A percentile compares a stretch with the other conserved stretches of the same genome.
Evolutionary conservation across 2,888 invertebrate species (phyloP).

Genomic region (Meandrusa payeni): DNA sequence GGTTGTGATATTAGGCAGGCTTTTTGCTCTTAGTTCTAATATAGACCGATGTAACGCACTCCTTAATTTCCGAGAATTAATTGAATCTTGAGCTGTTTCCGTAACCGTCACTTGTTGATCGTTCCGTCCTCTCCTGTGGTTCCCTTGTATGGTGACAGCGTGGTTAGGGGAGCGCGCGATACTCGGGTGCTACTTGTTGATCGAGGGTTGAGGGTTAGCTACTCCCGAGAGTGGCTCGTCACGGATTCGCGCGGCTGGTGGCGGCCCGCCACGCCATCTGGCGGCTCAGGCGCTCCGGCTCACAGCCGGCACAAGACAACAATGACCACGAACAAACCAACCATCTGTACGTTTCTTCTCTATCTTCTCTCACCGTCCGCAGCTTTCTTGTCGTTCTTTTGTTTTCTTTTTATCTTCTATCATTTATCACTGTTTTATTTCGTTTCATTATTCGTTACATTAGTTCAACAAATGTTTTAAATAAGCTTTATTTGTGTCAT

Average conservation of each 20-base stretch:
- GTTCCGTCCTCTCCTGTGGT: constrained; percentile 26
- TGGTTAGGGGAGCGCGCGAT: constrained; percentile 31
- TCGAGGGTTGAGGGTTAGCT: constrained; percentile 51
- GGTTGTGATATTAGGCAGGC: constrained; percentile 79
- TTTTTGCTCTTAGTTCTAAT: constrained; percentile 62
- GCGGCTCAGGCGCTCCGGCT: constrained; percentile 82
- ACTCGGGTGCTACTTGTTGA: constrained; percentile 52
- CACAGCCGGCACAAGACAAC: constrained; percentile 73
- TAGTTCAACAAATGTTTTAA: too few relatives aligned
- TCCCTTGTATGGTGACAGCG: constrained; percentile 46
- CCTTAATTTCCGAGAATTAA: too few relatives aligned
- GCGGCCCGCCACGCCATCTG: constrained; percentile 87
- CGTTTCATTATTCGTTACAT: too few relatives aligned
- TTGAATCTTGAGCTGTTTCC: too few relatives aligned
- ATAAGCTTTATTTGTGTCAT: too few relatives aligned
- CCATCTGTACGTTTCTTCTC: constrained; percentile 77
- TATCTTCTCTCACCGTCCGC: constrained; percentile 50
- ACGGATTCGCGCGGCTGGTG: constrained; percentile 86
- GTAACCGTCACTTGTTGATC: constrained; percentile 38
- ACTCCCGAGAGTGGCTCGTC: constrained; percentile 82
- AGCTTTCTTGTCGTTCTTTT: too few relatives aligned
- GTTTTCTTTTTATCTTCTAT: too few relatives aligned
- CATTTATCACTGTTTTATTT: constrained; percentile 30
- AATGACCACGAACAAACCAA: constrained; percentile 78
- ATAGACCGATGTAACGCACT: constrained; percentile 7